phyloP scores from a whole-genome alignment of 2,888 invertebrate genomes.

The Aplocera efformata region DNA sequence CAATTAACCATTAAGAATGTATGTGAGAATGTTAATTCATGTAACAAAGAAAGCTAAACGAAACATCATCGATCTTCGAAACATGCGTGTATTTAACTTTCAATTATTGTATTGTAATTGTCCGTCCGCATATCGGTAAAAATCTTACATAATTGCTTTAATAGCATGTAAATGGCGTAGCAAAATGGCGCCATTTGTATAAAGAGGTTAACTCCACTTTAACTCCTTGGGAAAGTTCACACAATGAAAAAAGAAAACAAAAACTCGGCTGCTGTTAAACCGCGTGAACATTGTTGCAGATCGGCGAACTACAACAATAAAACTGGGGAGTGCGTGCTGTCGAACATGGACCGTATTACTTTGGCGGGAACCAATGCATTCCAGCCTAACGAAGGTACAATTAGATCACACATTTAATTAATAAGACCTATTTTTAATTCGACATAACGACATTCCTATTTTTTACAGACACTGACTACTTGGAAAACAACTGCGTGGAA shows the following conservation, averaged over 20 bases:
- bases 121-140: conserved; percentile 16
- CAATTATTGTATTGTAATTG: conserved; percentile 19
- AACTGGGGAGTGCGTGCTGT: conserved; percentile 91
- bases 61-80: not conserved
- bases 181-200: conserved; percentile 38
- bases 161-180: conserved; percentile 37
- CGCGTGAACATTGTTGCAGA: conserved; percentile 81
- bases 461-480: conserved; percentile 84
- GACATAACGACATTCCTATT: conserved; percentile 13
- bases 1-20: no score
- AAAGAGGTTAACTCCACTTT: conserved; percentile 36
- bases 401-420: conserved; percentile 26
- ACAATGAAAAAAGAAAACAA: conserved; percentile 51
- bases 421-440: conserved; percentile 17
- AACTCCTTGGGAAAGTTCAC: conserved; percentile 67
- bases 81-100: conserved; percentile 10
- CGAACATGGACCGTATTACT: conserved; percentile 95
- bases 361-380: conserved; percentile 90
- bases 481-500: conserved; percentile 96
- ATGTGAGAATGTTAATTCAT: conserved; percentile 7
- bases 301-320: conserved; percentile 94
- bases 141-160: conserved; percentile 30
- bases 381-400: conserved; percentile 82
- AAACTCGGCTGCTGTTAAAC: conserved; percentile 52
- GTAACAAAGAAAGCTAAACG: no score